A percentile compares a stretch with the other conserved stretches of the same genome.
These are phyloP conservation scores for Holacanthella duospinosa DNA, from an alignment of 2,888 invertebrate species.

Conservation along the genomic window DNA sequence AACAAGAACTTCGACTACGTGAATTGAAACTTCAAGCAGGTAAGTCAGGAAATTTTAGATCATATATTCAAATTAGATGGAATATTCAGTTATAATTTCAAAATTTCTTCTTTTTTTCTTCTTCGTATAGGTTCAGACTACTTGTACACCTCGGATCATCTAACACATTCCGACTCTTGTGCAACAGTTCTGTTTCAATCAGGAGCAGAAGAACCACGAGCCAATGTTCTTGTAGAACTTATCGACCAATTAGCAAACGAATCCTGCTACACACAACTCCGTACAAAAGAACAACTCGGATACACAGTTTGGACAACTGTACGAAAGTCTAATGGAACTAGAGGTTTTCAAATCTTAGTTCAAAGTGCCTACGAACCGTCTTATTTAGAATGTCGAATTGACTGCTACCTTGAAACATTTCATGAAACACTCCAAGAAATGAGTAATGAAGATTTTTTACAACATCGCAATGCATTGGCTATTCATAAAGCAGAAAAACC, in stretches of 20 bases:
- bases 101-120: too few species aligned
- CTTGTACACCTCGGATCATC: slow-evolving; percentile 64
- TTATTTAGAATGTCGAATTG: slow-evolving; percentile 2
- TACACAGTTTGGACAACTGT: slow-evolving; percentile 89
- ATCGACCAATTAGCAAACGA: slow-evolving; percentile 78
- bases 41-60: slow-evolving; percentile 39
- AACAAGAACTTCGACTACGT: slow-evolving; percentile 67
- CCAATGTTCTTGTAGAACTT: slow-evolving; percentile 72
- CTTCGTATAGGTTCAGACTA: slow-evolving; percentile 53
- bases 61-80: too few species aligned
- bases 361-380: slow-evolving; percentile 5
- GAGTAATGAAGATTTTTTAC: slow-evolving; percentile 14
- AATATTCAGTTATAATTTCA: too few species aligned
- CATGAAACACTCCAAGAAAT: slow-evolving; percentile 6
- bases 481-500: slow-evolving; percentile 13
- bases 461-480: slow-evolving; percentile 11
- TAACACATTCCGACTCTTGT: slow-evolving; percentile 79
- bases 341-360: slow-evolving; percentile 68
- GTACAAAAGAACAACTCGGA: slow-evolving; percentile 70
- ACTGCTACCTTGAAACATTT: neutral
- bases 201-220: slow-evolving; percentile 59
- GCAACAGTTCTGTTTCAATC: slow-evolving; percentile 79
- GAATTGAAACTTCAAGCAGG: slow-evolving; percentile 81
- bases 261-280: slow-evolving; percentile 77
- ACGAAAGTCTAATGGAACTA: slow-evolving; percentile 69